Base-by-base conservation (phyloP, 2,888 invertebrate genomes). In the Tryphoninae sp. region DNA sequence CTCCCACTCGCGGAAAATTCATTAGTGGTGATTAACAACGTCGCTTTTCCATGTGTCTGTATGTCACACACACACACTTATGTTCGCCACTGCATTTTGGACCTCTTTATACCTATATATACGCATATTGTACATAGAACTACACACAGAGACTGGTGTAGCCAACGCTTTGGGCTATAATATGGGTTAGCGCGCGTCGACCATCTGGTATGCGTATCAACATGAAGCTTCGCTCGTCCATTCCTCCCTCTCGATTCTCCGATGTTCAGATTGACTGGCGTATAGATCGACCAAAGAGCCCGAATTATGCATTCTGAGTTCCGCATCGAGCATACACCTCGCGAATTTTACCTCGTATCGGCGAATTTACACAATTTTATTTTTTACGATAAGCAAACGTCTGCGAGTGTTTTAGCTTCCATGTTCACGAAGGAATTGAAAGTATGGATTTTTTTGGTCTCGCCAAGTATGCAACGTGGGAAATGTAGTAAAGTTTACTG, bases 21-120 rank as follows among this genome's bases (percentile, higher is more conserved):
- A 86, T 83, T 82, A 85, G 83, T 76, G 83, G 81, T 82, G 83
- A 86, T 83, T 84, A 83, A 83, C 81, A 83, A 75, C 78, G 78
- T 73, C 74, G 81, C 78, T 74, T 81, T 58, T 53, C 26, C 42
- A 8, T 40, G 58, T 40, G 40, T 65, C 13, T 51, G 8, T 19
- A 26, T 42, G 51, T 11, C 23, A 13, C 49, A 40, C 3, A 7
- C 19, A 19, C 19, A 19, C 19, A 19, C 51, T 51, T 83, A 33
- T 33, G 33, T 33, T 33, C 33, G 6, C 33, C 6, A 6, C 33
- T 33, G 33, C 33, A 33, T 33, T 33, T 33, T 33, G 33, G 33
- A 33, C 6, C 33, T 33, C 33, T 33, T 6, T 33, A 33, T 33
- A 6, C 6, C 33, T 6, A 33, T 33, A 33, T 33, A 33, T 33